These are phyloP conservation scores for Callocephalon fimbriatum DNA, from an alignment of 2,113 vertebrate genomes.

Conservation along the genomic window DNA sequence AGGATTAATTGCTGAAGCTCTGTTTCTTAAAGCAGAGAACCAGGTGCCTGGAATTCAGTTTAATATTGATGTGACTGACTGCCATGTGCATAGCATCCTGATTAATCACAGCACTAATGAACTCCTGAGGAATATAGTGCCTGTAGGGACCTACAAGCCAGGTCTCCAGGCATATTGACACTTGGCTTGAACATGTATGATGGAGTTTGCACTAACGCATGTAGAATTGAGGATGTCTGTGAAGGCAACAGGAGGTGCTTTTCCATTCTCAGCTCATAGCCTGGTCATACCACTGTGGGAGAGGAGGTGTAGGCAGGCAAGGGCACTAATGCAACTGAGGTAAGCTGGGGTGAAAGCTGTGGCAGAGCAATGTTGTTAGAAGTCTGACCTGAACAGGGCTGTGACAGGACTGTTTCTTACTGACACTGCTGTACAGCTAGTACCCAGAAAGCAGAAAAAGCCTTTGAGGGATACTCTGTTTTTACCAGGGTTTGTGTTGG, in stretches of 20 bases:
- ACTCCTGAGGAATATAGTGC: rapidly evolving
- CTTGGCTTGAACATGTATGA: rapidly evolving
- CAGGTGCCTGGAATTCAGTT: not conserved
- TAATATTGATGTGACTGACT: not conserved
- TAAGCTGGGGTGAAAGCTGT: not conserved
- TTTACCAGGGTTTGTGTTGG: not conserved
- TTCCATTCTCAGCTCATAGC: not conserved
- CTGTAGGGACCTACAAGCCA: not conserved
- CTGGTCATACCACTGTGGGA: not conserved
- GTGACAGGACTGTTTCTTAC: rapidly evolving
- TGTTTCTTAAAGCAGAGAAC: not conserved
- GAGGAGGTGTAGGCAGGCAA: not conserved
- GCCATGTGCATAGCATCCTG: rapidly evolving
- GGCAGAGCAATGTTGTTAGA: not conserved
- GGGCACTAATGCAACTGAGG: not conserved
- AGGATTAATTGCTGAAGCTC: not conserved
- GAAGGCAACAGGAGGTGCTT: not conserved
- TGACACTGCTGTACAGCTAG: not conserved
- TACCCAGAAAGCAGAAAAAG: not conserved
- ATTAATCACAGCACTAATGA: not conserved
- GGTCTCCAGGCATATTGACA: not conserved
- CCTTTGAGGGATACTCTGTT: not conserved
- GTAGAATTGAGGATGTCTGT: not conserved
- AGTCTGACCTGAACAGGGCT: not conserved
- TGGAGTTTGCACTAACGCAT: not conserved